A percentile compares a stretch with the other conserved stretches of the same genome.
These are phyloP conservation scores for Proteles cristata DNA, from an alignment of 2,113 vertebrate species.

Conservation along the genomic window DNA sequence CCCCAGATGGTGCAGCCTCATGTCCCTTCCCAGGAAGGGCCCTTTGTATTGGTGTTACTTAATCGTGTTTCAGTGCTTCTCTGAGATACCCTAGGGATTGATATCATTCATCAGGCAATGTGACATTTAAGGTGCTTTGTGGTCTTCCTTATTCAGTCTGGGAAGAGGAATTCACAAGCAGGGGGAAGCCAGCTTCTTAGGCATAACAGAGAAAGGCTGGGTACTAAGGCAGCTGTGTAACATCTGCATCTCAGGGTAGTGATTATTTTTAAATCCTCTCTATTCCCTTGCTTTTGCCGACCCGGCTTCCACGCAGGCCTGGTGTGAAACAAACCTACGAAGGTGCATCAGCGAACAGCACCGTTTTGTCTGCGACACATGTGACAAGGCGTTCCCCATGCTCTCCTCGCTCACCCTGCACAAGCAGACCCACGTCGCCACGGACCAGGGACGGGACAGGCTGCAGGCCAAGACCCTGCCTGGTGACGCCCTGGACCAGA, in stretches of 20 bases:
- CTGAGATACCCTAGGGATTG: background rate
- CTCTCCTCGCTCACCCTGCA: constrained; percentile 93
- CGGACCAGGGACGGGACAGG: constrained; percentile 81
- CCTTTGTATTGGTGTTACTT: background rate
- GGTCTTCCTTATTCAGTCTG: background rate
- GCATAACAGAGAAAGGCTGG: background rate
- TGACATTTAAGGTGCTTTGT: background rate
- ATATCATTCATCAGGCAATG: background rate
- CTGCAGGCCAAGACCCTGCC: constrained; percentile 63
- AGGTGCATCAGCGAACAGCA: constrained; percentile 96
- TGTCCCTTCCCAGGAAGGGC: background rate
- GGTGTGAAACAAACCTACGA: constrained; percentile 97
- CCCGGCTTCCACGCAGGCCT: constrained; percentile 88
- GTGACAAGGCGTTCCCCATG: constrained; percentile 98
- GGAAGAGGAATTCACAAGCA: too few species aligned
- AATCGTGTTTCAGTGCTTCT: too few species aligned
- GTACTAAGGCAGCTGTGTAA: rapidly evolving
- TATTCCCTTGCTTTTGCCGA: background rate
- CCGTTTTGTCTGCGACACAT: constrained; percentile 93
- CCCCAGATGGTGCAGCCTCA: background rate
- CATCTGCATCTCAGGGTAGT: background rate
- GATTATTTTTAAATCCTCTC: background rate
- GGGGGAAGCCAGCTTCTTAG: background rate
- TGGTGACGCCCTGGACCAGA: constrained; percentile 84
- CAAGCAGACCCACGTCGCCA: constrained; percentile 80